Base-by-base conservation (phyloP, 1,140 invertebrate species). In the Bombus affinis region DNA sequence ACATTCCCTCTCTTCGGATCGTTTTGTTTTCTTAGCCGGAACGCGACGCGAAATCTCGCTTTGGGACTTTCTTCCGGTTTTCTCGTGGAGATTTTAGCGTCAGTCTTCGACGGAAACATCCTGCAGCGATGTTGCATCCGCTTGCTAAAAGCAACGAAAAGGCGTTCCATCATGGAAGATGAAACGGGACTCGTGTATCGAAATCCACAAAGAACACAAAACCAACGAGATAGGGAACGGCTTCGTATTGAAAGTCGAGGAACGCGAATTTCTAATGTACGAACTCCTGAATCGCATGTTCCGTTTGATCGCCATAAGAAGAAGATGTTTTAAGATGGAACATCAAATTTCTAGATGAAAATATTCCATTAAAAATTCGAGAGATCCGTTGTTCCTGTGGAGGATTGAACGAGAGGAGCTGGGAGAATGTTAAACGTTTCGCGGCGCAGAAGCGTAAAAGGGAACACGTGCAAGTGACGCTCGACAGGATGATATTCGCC, bases 401-500 rank as follows among this genome's bases (percentile, higher is more conserved):
- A 53, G 28, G 13, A 12, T 0, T 1, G 25, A 8, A 42, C 10
- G 37, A 44, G 18, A 59, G 53, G 57, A 37, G 13, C 9, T 9
- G 22, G 12, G 3, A 12, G n/a, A 32, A 66, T 9, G 32, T 35
- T 32, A 83, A 75, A 74, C 73, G 85, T 86, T 59, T 71, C 70
- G 47, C 59, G 73, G 44, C n/a, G 68, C 47, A 72, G 37, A 13
- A 76, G 75, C 32, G 57, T 18, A 2, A 35, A 70, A 37, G 53
- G 25, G 35, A 42, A n/a, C 83, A 89, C 83, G 87, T 88, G 87
- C 78, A 18, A 75, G 74, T 86, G 83, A 89, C 77, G 84, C 62
- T 70, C 83, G 78, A 89, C 72, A 66, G 81, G 25, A n/a, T 37
- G 53, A 66, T 78, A 73, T 59, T 85, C 75, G 59, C 53, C 35